phyloP scores from a whole-genome alignment of 2,888 invertebrate genomes.

The Pseudoips prasinana region DNA sequence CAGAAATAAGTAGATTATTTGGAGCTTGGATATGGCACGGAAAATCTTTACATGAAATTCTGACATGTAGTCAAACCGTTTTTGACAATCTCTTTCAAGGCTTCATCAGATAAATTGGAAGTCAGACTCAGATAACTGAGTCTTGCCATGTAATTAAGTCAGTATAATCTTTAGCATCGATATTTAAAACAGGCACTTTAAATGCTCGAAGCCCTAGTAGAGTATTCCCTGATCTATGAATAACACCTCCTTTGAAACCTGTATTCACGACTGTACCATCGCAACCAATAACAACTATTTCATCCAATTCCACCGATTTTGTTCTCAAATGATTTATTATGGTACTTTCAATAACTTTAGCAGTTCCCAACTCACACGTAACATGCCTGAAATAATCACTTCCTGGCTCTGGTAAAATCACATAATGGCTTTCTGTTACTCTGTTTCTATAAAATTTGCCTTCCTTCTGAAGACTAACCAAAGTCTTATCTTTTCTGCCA shows the following conservation, averaged over 20 bases:
- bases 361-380: too few relatives aligned
- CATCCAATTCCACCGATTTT: too few relatives aligned
- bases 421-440: conserved; percentile 1
- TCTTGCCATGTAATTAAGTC: conserved; percentile 5
- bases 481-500: conserved; percentile 15
- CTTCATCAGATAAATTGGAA: too few relatives aligned
- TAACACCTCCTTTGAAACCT: neutral
- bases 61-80: neutral
- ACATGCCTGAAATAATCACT: too few relatives aligned
- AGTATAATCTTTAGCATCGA: conserved; percentile 2
- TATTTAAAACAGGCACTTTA: neutral
- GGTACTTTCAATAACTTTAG: too few relatives aligned
- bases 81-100: too few relatives aligned
- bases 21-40: neutral
- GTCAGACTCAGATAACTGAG: conserved; percentile 3
- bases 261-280: conserved; percentile 1
- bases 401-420: neutral
- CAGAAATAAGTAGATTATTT: too few relatives aligned
- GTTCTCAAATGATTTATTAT: too few relatives aligned
- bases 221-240: neutral
- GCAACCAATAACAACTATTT: conserved; percentile 1
- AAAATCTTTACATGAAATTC: neutral
- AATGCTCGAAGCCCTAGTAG: neutral
- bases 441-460: neutral
- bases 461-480: too few relatives aligned